Percentiles rank a stretch among this genome's conserved stretches.
These are phyloP conservation scores for Stercorarius parasiticus DNA, from an alignment of 2,113 vertebrate genomes.

Conservation along the genomic window DNA sequence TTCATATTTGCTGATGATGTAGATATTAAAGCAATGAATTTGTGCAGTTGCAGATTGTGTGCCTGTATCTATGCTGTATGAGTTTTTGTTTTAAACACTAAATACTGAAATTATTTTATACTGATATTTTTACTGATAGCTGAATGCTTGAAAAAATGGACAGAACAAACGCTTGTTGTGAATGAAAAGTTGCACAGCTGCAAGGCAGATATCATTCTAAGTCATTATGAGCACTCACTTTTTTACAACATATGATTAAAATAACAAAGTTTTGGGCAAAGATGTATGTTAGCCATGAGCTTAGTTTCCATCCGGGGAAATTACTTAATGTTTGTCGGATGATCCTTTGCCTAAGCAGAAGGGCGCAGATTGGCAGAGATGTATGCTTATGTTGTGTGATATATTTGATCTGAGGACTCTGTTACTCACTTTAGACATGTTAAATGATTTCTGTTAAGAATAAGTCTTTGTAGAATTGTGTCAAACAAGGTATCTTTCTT, in stretches of 20 bases:
- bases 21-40: neutral
- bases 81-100: neutral
- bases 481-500: slow-evolving; percentile 5
- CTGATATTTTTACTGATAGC: neutral
- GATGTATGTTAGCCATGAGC: neutral
- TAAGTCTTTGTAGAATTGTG: neutral
- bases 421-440: neutral
- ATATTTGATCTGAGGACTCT: neutral
- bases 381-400: neutral
- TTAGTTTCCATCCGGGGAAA: neutral
- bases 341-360: neutral
- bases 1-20: neutral
- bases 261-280: neutral
- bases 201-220: neutral
- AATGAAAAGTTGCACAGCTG: neutral
- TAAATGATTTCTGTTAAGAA: neutral
- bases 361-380: neutral
- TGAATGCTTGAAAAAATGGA: neutral
- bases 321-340: neutral
- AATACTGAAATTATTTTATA: neutral
- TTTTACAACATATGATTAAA: neutral
- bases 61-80: neutral
- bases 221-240: neutral
- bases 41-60: neutral
- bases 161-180: neutral